Conservation (phyloP, 2,113 vertebrate genomes). For the Pampusana beccarii region DNA sequence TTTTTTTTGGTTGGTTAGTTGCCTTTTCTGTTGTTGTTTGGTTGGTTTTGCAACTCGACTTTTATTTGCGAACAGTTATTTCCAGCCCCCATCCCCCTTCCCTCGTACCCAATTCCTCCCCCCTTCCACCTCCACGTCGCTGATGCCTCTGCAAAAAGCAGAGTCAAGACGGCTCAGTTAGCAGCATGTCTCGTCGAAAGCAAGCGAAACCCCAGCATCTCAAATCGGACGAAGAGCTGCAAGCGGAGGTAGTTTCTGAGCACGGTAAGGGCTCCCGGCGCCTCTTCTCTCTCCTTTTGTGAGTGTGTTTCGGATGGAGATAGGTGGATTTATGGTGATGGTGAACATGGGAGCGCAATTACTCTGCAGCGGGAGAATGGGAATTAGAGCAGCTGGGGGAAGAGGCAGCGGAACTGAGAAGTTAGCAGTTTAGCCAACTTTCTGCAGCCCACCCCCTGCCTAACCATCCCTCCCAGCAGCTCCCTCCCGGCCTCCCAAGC, state of each 20-base stretch:
- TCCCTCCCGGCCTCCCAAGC: background rate
- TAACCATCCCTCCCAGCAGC: background rate
- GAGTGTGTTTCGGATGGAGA: conserved; percentile 6
- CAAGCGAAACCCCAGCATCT: conserved; percentile 99
- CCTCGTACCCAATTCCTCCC: conserved; percentile 14
- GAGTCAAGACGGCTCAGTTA: conserved; percentile 81
- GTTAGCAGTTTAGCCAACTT: conserved; percentile 64
- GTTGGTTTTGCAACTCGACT: conserved; percentile 43
- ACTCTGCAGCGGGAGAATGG: conserved; percentile 25
- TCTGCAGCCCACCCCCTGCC: conserved; percentile 18
- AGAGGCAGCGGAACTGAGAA: conserved; percentile 34
- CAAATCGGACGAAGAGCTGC: conserved; percentile 91
- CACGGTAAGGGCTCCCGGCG: conserved; percentile 82
- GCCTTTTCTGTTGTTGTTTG: conserved; percentile 25
- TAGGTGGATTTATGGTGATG: conserved; percentile 43
- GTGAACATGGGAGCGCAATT: conserved; percentile 4
- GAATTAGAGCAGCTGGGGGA: conserved; percentile 19
- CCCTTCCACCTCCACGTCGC: conserved; percentile 75
- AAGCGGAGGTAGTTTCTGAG: conserved; percentile 86
- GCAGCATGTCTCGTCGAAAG: conserved; percentile 99
- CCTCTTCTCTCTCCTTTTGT: background rate
- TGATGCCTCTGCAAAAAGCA: conserved; percentile 92
- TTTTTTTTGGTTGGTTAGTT: background rate
- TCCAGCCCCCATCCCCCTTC: background rate
- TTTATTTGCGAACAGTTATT: conserved; percentile 56